Base-by-base conservation (phyloP, 2,888 invertebrate species). In the Scelioninae gen. 1 region DNA sequence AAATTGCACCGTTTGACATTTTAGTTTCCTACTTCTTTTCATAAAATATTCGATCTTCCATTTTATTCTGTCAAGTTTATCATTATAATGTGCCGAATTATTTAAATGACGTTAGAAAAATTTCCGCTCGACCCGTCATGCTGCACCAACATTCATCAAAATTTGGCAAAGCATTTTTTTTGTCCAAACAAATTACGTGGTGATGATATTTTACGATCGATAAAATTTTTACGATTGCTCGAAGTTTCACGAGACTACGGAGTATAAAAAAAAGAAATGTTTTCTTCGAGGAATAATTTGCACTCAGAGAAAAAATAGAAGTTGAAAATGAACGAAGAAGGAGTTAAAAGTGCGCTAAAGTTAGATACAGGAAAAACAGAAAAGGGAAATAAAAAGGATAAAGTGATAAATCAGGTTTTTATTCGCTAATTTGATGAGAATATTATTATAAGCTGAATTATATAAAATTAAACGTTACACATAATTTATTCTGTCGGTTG, bases 191-290 rank as follows among this genome's bases (percentile, higher is more conserved):
- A 62, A 62, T 62, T 45, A 62, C 32, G 31, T 11, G 10, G 45
- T 32, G 32, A 62, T 62, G 45, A 62, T 47, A 32, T 62, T 62
- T 62, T 62, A 62, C 47, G 62, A 47, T 62, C 62, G 31, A 62
- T 62, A 62, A 47, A 32, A 62, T 32, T 62, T 62, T 62, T 62
- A 62, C 62, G 45, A 62, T 62, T 62, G 43, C 60, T 29, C 43
- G n/a, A 43, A 60, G 43, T 43, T 60, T 60, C 43, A 23, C 60
- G 43, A 43, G 43, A 60, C 29, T 60, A 9, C 43, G 60, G n/a
- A 29, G 43, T 43, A 60, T 58, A 58, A 58, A 58, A 34, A 34
- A 38, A 38, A 10, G 10, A 8, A 10, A 60, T 4, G 29, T 43
- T 60, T 60, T n/a, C 29, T 60, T 11, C 13, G 8, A 11, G 34